These are phyloP conservation scores for Antedon mediterranea DNA, from an alignment of 53 echinoderm and acorn worm species.

Conservation along the genomic window DNA sequence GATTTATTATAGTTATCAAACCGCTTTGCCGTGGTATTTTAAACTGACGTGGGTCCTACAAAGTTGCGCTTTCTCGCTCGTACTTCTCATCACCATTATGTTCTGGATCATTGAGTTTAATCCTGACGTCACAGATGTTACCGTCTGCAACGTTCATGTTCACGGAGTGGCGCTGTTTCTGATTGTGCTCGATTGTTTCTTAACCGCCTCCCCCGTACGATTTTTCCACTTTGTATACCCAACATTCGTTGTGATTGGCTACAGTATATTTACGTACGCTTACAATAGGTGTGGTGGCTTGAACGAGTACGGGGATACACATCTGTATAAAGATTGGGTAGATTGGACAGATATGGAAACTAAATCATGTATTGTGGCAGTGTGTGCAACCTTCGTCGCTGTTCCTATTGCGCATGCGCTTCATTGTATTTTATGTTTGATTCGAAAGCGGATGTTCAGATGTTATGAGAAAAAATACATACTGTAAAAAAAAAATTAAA, in stretches of 20 bases:
- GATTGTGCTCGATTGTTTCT: slow-evolving; percentile 17
- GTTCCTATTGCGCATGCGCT: neutral
- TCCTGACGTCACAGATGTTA: slow-evolving; percentile 25
- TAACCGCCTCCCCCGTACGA: slow-evolving; percentile 27
- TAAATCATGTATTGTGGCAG: slow-evolving; percentile 2
- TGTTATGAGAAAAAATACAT: neutral
- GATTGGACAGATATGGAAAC: slow-evolving; percentile 34
- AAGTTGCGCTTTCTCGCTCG: slow-evolving; percentile 24
- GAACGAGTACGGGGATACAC: slow-evolving; percentile 43
- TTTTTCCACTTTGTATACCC: slow-evolving; percentile 47
- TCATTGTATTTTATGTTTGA: neutral
- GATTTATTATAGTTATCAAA: neutral
- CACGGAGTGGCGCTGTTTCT: slow-evolving; percentile 35
- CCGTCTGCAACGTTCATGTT: slow-evolving; percentile 47
- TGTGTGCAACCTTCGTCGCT: slow-evolving; percentile 4
- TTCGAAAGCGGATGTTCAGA: neutral
- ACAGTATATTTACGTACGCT: slow-evolving; percentile 28
- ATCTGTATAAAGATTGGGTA: slow-evolving; percentile 37
- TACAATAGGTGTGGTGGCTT: slow-evolving; percentile 43
- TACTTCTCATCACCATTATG: slow-evolving; percentile 36
- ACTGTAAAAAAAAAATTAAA: too few relatives aligned
- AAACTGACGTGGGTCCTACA: slow-evolving; percentile 55
- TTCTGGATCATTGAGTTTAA: slow-evolving; percentile 53
- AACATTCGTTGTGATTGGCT: slow-evolving; percentile 20
- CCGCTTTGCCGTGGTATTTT: slow-evolving; percentile 56